Percentiles rank a stretch among this genome's conserved stretches.
Evolutionary conservation across 2,888 invertebrate genomes (phyloP).

Genomic region (Plebejus melissa): DNA sequence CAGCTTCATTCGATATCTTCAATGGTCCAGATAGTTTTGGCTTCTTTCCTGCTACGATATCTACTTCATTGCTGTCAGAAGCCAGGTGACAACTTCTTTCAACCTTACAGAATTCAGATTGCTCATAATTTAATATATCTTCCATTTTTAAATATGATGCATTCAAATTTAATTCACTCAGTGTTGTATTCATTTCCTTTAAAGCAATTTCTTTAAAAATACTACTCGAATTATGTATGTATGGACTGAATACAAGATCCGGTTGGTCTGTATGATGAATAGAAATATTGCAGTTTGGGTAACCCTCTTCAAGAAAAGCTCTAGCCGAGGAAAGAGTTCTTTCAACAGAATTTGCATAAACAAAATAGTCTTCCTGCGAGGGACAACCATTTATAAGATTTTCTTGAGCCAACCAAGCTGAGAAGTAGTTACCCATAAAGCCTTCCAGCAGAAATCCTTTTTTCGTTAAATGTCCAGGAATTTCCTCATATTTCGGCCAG

Average conservation of each 20-base stretch:
- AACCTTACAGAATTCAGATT: slow-evolving; percentile 53
- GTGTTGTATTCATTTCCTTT: slow-evolving; percentile 49
- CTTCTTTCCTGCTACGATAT: slow-evolving; percentile 48
- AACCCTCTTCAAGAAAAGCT: slow-evolving; percentile 56
- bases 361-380: slow-evolving; percentile 50
- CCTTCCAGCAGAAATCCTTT: slow-evolving; percentile 59
- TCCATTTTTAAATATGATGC: slow-evolving; percentile 49
- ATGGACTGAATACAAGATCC: slow-evolving; percentile 59
- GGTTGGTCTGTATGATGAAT: slow-evolving; percentile 48
- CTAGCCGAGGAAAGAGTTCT: slow-evolving; percentile 57
- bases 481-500: slow-evolving; percentile 59
- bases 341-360: slow-evolving; percentile 61
- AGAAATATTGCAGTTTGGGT: slow-evolving; percentile 55
- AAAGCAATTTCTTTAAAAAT: slow-evolving; percentile 48
- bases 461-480: slow-evolving; percentile 53
- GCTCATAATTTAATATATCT: slow-evolving; percentile 54
- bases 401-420: slow-evolving; percentile 46
- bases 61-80: slow-evolving; percentile 48
- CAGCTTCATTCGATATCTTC: slow-evolving; percentile 59
- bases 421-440: slow-evolving; percentile 49
- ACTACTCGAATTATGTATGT: slow-evolving; percentile 54
- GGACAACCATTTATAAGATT: slow-evolving; percentile 51
- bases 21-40: slow-evolving; percentile 59
- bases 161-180: slow-evolving; percentile 50
- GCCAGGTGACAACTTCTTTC: slow-evolving; percentile 53